Conservation (phyloP, 2,888 invertebrate genomes). For the Acronicta leporina region DNA sequence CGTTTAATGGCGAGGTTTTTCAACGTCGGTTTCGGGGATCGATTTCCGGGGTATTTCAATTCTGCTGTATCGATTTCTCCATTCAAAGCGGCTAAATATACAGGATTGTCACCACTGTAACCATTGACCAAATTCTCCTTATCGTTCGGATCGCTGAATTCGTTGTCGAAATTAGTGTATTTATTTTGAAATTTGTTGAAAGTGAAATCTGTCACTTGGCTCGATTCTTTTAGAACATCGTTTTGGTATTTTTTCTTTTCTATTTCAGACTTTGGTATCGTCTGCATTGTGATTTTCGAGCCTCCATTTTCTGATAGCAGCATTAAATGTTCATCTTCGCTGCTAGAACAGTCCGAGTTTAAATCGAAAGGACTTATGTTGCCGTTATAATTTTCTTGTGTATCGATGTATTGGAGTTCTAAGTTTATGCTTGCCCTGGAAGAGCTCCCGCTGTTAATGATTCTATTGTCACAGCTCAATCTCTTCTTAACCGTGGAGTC, state of each 20-base stretch:
- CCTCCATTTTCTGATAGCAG: constrained; percentile 83
- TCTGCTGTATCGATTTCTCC: constrained; percentile 76
- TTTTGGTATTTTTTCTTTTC: constrained; percentile 73
- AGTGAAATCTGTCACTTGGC: constrained; percentile 75
- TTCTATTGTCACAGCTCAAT: constrained; percentile 84
- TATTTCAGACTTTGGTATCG: constrained; percentile 65
- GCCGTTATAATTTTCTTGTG: constrained; percentile 70
- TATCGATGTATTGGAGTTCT: constrained; percentile 81
- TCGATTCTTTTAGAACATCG: constrained; percentile 81
- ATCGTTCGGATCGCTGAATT: constrained; percentile 83
- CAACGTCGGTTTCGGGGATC: constrained; percentile 72
- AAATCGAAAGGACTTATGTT: constrained; percentile 74
- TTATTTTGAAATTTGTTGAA: constrained; percentile 81
- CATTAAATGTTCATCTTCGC: constrained; percentile 86
- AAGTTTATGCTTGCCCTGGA: constrained; percentile 81
- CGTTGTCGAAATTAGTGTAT: constrained; percentile 84
- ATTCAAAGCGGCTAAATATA: constrained; percentile 81
- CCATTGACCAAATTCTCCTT: constrained; percentile 80
- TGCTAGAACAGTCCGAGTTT: constrained; percentile 83
- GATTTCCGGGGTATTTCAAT: constrained; percentile 68
- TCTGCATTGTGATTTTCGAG: constrained; percentile 85
- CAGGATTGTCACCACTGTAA: constrained; percentile 82
- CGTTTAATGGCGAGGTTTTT: constrained; percentile 82
- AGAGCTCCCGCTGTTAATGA: constrained; percentile 76
- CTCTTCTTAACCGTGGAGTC: constrained; percentile 83